Base-by-base conservation (phyloP, 2,113 vertebrate genomes). In the Poecilia latipinna region DNA sequence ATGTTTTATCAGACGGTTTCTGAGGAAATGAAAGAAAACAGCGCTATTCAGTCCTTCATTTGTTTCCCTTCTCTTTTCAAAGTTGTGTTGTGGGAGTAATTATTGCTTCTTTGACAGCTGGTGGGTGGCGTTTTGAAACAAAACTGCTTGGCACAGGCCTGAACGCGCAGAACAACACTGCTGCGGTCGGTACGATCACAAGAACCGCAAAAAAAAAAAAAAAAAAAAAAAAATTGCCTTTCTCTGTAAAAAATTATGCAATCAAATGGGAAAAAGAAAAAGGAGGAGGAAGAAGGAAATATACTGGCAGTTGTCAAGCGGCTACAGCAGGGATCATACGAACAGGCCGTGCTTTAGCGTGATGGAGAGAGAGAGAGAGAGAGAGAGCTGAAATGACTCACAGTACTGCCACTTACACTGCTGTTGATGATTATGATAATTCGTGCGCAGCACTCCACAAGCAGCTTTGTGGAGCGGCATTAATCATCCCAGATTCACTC, bases 401-500 rank as follows among this genome's bases (percentile, higher is more conserved):
- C 83, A 90, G 77, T 82, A 84, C 87, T 24, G 78, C 88, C 90
- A 92, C 90, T 92, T 84, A 78, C 79, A 71, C 90, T 88, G 89
- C 89, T 90, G 85, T 91, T 73, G 73, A 89, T 91, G 88, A 91
- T 92, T 90, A 90, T 90, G 88, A 92, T 91, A 87, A 92, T 92
- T 91, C 31, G n/a, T 68, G 13, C 83, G 54, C 85, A 86, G 80
- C 82, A 78, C 83, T 90, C 85, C 84, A 86, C 89, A 81, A 89
- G 85, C 89, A 67, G 79, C 84, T 92, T 90, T 88, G 80, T 86
- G 79, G 79, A 89, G 74, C 69, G 1, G 72, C 83, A 85, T 89
- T 87, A 82, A 88, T 91, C 89, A 90, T 89, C 80, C 83, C 73
- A 88, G 68, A 88, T 90, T 89, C 87, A 85, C 80, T 90, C 84